Evolutionary conservation across 2,888 invertebrate species (phyloP).

Genomic region (Acanthosepion esculentum): DNA sequence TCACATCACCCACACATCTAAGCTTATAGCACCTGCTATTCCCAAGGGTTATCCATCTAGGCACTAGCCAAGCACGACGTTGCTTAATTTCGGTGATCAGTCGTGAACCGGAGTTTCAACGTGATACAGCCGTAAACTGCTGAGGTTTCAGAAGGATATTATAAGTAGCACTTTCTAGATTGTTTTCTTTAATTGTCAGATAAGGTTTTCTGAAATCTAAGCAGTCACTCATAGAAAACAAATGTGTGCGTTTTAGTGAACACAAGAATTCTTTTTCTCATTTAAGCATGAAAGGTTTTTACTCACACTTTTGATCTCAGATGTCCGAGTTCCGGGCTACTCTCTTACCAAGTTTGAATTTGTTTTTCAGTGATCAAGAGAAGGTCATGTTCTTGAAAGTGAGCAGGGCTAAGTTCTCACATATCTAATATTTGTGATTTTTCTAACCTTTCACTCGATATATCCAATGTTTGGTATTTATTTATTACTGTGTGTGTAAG

Average conservation of each 20-base stretch:
- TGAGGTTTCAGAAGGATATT: too few relatives aligned
- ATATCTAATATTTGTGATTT: background rate
- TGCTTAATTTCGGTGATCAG: too few relatives aligned
- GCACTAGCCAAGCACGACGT: too few relatives aligned
- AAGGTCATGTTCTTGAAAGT: background rate
- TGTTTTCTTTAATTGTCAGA: background rate
- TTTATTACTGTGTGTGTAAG: background rate
- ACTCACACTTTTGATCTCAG: too few relatives aligned
- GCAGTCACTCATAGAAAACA: background rate
- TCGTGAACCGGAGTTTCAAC: too few relatives aligned
- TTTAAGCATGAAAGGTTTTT: too few relatives aligned
- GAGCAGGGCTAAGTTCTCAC: background rate
- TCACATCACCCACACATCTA: too few relatives aligned
- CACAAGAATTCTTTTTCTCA: background rate
- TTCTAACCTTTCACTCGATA: background rate
- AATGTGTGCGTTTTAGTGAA: background rate
- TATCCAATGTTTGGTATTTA: background rate
- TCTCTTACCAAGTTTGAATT: background rate
- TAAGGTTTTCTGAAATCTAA: background rate
- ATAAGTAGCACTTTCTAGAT: background rate
- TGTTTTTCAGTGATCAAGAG: background rate
- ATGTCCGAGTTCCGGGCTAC: background rate
- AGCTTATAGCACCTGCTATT: too few relatives aligned
- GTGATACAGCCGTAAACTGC: too few relatives aligned
- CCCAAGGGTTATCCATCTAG: too few relatives aligned